phyloP scores from a whole-genome alignment of 2,888 invertebrate genomes.

The Apodemia zela region DNA sequence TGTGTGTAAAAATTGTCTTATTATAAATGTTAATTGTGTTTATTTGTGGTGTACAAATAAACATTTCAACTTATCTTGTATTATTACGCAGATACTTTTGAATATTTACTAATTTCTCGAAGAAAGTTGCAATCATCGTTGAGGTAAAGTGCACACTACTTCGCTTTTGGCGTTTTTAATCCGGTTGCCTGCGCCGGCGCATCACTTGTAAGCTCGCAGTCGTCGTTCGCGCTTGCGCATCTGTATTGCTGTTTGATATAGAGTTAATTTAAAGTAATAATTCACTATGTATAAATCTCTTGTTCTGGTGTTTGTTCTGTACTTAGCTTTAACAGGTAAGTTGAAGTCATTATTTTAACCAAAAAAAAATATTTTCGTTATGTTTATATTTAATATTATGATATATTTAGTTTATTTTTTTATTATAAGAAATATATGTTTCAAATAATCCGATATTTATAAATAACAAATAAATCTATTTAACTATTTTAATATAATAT shows the following conservation, averaged over 20 bases:
- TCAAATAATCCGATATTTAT: no score
- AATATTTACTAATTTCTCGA: conserved; percentile 20
- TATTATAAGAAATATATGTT: no score
- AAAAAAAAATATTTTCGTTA: no score
- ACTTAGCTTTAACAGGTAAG: conserved; percentile 60
- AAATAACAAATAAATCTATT: no score
- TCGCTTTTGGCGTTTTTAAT: conserved; percentile 48
- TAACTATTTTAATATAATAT: no score
- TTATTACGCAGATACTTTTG: background rate
- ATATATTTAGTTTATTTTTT: no score
- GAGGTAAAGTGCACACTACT: conserved; percentile 16
- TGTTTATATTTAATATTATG: no score
- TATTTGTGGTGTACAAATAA: no score
- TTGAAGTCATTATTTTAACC: no score
- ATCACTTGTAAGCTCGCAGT: conserved; percentile 60
- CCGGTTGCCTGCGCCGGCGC: conserved; percentile 58
- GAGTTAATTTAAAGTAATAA: conserved; percentile 24
- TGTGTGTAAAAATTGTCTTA: no score
- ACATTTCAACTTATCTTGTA: no score
- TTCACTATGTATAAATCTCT: conserved; percentile 60
- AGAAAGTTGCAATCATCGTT: conserved; percentile 30
- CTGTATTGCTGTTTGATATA: conserved; percentile 24
- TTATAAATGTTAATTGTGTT: no score
- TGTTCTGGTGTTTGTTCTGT: conserved; percentile 58
- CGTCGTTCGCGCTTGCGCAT: conserved; percentile 45